Percentiles rank a stretch among this genome's conserved stretches.
Conservation (phyloP, 2,797 vertebrate genomes). For the Eutrigla gurnardus region DNA sequence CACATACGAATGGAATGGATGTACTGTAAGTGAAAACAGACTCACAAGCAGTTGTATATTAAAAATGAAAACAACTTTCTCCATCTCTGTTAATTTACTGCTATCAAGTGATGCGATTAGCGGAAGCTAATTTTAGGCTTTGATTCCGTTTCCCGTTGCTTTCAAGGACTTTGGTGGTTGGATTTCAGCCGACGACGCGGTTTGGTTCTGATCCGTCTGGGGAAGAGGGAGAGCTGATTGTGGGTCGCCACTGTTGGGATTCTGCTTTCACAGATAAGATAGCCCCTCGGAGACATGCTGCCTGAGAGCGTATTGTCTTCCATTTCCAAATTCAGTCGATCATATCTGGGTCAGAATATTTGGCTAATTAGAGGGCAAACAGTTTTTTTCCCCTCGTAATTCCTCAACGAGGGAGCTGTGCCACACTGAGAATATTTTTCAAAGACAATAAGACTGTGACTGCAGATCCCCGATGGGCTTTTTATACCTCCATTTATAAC, state of each 20-base stretch:
- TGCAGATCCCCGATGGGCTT: conserved; percentile 63
- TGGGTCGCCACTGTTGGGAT: conserved; percentile 65
- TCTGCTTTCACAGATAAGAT: conserved; percentile 71
- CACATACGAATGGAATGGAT: background rate
- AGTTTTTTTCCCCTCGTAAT: conserved; percentile 43
- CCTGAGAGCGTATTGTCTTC: conserved; percentile 60
- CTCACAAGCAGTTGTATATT: background rate
- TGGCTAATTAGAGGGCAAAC: conserved; percentile 77
- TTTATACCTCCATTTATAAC: conserved; percentile 65
- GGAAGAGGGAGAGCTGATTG: conserved; percentile 60
- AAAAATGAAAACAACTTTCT: conserved; percentile 2
- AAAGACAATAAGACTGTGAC: conserved; percentile 74
- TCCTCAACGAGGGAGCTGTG: conserved; percentile 56
- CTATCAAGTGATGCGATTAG: conserved; percentile 22
- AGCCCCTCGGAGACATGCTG: conserved; percentile 54
- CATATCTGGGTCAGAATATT: conserved; percentile 81
- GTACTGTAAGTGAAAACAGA: background rate
- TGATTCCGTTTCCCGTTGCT: conserved; percentile 48
- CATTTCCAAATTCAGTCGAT: conserved; percentile 66
- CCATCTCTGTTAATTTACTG: conserved; percentile 25
- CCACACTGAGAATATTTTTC: conserved; percentile 63
- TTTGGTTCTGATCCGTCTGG: conserved; percentile 65
- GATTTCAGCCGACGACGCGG: conserved; percentile 58
- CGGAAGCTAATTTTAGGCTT: conserved; percentile 36
- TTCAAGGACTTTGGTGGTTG: conserved; percentile 63